These are phyloP conservation scores for Gymnocypris eckloni DNA, from an alignment of 2,797 vertebrate species.

Conservation along the genomic window DNA sequence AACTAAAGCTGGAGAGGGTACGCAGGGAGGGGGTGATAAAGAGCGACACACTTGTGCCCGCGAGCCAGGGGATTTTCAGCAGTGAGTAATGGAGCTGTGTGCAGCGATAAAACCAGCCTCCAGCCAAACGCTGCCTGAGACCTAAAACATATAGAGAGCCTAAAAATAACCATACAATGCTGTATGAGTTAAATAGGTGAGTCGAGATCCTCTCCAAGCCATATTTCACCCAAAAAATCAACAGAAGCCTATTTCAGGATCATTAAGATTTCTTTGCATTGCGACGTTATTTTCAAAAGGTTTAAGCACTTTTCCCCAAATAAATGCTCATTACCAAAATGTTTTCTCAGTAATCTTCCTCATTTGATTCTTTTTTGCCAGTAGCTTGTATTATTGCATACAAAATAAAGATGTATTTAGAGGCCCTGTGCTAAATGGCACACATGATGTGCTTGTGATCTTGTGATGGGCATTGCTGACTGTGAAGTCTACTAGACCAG, in stretches of 20 bases:
- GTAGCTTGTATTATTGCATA: neutral
- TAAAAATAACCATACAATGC: constrained; percentile 15
- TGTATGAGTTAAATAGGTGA: neutral
- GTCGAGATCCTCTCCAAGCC: neutral
- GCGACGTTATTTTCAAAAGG: neutral
- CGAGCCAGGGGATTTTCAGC: constrained; percentile 37
- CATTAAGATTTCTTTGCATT: neutral
- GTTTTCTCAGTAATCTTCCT: neutral
- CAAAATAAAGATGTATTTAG: neutral
- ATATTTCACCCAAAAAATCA: neutral
- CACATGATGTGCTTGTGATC: neutral
- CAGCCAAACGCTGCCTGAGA: constrained; percentile 6
- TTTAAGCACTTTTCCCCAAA: neutral
- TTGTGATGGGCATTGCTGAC: neutral
- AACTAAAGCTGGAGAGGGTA: constrained; percentile 24
- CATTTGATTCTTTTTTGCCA: neutral
- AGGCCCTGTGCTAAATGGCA: neutral
- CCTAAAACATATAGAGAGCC: constrained; percentile 15
- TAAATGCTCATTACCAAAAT: neutral
- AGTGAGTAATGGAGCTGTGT: constrained; percentile 38
- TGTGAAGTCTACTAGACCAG: neutral
- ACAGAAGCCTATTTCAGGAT: neutral
- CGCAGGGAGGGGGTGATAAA: constrained; percentile 7
- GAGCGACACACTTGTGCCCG: constrained; percentile 26
- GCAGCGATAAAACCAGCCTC: constrained; percentile 20